Evolutionary conservation across 1,140 invertebrate genomes (phyloP).

Genomic region (Drosophila azteca): DNA sequence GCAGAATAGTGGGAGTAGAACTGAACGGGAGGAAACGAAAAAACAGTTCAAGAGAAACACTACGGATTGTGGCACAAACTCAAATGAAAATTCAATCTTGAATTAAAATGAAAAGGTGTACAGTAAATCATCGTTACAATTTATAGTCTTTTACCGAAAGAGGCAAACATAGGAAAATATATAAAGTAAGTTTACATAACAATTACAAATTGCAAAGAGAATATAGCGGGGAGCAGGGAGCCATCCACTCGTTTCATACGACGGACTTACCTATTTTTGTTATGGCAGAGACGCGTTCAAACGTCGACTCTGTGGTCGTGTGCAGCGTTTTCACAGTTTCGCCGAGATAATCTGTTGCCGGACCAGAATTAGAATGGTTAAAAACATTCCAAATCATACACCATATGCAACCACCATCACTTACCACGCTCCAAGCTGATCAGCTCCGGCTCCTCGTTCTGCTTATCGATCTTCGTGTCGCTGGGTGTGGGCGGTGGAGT

Average conservation of each 20-base stretch:
- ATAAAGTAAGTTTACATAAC: constrained; percentile 74
- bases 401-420: background rate
- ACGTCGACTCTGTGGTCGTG: constrained; percentile 77
- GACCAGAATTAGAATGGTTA: background rate
- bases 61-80: constrained; percentile 60
- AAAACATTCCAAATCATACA: too few relatives aligned
- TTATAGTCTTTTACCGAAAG: constrained; percentile 57
- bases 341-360: constrained; percentile 56
- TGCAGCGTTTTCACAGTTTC: constrained; percentile 77
- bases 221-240: constrained; percentile 44
- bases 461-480: constrained; percentile 74
- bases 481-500: constrained; percentile 83
- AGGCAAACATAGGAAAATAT: constrained; percentile 68
- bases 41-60: constrained; percentile 38
- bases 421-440: constrained; percentile 62
- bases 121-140: constrained; percentile 51
- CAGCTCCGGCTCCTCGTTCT: constrained; percentile 47
- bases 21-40: constrained; percentile 40
- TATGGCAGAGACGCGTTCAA: constrained; percentile 79
- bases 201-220: constrained; percentile 71
- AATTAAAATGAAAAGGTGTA: constrained; percentile 57
- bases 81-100: constrained; percentile 29
- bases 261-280: constrained; percentile 78
- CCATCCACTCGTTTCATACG: constrained; percentile 48
- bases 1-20: constrained; percentile 38